Evolutionary conservation across 1,140 invertebrate genomes (phyloP).

Genomic region (Trichonephila inaurata): DNA sequence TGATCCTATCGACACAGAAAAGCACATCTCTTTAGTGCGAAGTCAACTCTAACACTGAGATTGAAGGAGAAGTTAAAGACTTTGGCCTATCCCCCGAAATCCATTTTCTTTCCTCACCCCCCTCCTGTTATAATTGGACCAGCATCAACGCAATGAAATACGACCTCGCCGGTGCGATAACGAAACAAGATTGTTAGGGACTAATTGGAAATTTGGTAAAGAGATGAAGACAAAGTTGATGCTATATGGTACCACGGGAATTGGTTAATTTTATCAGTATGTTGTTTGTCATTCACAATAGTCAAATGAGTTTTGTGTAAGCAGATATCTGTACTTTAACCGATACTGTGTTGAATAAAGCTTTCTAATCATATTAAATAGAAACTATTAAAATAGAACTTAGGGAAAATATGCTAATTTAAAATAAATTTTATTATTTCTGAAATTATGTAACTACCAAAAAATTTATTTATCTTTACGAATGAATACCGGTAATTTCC

Average conservation of each 20-base stretch:
- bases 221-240: background rate
- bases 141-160: background rate
- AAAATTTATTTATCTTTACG: too few relatives aligned
- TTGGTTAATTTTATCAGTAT: background rate
- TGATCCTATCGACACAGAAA: background rate
- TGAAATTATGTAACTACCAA: too few relatives aligned
- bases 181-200: background rate
- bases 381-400: too few relatives aligned
- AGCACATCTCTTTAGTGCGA: background rate
- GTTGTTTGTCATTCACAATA: background rate
- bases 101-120: slow-evolving; percentile 12
- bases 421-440: too few relatives aligned
- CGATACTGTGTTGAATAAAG: too few relatives aligned
- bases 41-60: background rate
- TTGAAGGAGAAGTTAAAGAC: slow-evolving; percentile 22
- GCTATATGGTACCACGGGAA: background rate
- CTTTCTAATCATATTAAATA: too few relatives aligned
- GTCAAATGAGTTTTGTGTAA: background rate
- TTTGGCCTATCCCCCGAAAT: background rate
- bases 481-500: too few relatives aligned
- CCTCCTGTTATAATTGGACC: background rate
- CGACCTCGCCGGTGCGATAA: background rate
- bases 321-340: background rate
- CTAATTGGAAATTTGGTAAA: slow-evolving; percentile 3
- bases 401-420: too few relatives aligned